Percentiles rank a stretch among this genome's conserved stretches.
phyloP scores from a whole-genome alignment of 2,113 vertebrate genomes.

The Labeo rohita region DNA sequence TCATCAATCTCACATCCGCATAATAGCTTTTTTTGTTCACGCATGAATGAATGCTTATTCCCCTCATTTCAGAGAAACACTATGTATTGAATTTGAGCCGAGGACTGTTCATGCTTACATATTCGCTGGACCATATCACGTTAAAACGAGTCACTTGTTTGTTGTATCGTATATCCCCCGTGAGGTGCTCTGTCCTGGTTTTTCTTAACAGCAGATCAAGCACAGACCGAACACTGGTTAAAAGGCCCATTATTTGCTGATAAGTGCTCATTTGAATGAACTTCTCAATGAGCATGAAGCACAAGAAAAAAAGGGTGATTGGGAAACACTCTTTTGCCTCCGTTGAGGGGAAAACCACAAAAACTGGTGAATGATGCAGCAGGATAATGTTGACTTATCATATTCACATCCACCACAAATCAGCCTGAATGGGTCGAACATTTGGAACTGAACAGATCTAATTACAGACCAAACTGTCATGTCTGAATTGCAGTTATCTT shows the following conservation, averaged over 20 bases:
- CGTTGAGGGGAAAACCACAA: background rate
- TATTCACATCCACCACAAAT: background rate
- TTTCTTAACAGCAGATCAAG: slow-evolving; percentile 11
- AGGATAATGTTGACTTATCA: background rate
- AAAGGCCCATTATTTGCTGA: background rate
- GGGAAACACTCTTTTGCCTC: background rate
- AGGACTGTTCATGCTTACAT: background rate
- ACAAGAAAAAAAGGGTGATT: background rate
- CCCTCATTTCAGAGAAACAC: background rate
- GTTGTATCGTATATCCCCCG: slow-evolving; percentile 22
- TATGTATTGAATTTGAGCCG: background rate
- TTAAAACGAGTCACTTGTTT: slow-evolving; percentile 25
- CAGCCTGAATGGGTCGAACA: background rate
- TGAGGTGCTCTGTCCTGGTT: slow-evolving; percentile 38
- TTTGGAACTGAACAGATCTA: background rate
- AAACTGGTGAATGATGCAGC: background rate
- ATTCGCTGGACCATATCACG: slow-evolving; percentile 38
- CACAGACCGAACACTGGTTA: background rate
- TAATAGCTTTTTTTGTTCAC: background rate
- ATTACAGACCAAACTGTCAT: background rate
- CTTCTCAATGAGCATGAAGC: background rate
- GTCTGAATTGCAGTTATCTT: background rate
- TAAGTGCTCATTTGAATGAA: background rate
- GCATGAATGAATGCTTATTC: background rate
- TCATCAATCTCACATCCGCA: background rate